Base-by-base conservation (phyloP, 2,888 invertebrate genomes). In the Pyrgus malvae region DNA sequence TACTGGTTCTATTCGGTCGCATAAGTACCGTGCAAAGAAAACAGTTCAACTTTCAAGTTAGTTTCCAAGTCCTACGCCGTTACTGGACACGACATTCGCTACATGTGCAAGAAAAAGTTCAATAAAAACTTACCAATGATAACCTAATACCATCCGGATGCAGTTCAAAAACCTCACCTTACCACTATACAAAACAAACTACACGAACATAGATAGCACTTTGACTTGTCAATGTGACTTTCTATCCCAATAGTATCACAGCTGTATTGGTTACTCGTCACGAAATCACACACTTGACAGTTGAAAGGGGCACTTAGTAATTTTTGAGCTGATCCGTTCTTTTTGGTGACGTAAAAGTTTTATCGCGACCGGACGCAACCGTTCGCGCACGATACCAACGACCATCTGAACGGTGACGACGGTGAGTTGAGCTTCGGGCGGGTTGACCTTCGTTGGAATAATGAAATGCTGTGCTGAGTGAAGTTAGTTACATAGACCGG, bases 401-500 rank as follows among this genome's bases (percentile, higher is more conserved):
- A 66, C 77, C 77, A 74, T 78, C 80, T 82, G 79, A 73, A 65
- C 66, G 51, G 8, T 63, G 62, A 59, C 53, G 55, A 49, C 60
- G 59, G 62, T 62, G 37, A 25, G 14, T 12, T 61, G 35, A 17
- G 35, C 35, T 35, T 35, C 14, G 35, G 55, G 58, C 55, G 51
- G 58, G 59, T 73, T 87, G 87, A 87, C 88, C 88, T 88, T 88
- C 88, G 77, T 60, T 27, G 12, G 23, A 38, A 62, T 74, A 80
- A 78, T 79, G 74, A 80, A 80, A 77, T 72, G 74, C 73, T 44
- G 19, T 72, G 67, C 67, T 63, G 69, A 70, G 76, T 80, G 83
- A 87, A 87, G 86, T 86, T 85, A 66, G 82, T 62, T 61, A 40
- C 53, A 17, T 60, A 58, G 76, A 85, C 86, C 84, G 85, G 87